These are phyloP conservation scores for Acropternis orthonyx DNA, from an alignment of 2,797 vertebrate genomes.

Conservation along the genomic window DNA sequence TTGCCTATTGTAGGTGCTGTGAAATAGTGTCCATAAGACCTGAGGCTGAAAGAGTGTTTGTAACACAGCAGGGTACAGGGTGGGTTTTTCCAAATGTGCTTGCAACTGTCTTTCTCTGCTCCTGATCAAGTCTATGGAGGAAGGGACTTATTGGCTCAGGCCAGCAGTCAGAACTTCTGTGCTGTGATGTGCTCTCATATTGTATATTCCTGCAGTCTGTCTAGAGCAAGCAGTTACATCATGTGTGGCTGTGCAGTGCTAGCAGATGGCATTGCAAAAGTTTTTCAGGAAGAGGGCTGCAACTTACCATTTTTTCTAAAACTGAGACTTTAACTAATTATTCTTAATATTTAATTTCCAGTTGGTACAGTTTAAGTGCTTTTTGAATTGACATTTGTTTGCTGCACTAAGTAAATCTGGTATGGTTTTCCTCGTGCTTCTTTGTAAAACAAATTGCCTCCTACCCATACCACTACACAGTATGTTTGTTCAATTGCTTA, in stretches of 20 bases:
- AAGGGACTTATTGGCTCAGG: background rate
- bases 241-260: fast-evolving
- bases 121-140: background rate
- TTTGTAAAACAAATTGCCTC: conserved; percentile 48
- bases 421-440: background rate
- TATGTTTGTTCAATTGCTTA: conserved; percentile 27
- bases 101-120: background rate
- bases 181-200: background rate
- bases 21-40: background rate
- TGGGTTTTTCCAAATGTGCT: background rate
- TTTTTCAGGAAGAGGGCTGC: background rate
- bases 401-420: background rate
- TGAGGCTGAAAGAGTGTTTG: background rate
- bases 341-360: background rate
- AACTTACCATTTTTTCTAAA: background rate
- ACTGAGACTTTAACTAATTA: conserved; percentile 3
- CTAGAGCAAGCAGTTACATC: background rate
- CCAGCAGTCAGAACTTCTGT: background rate
- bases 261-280: fast-evolving
- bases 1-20: background rate
- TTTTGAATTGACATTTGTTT: conserved; percentile 41
- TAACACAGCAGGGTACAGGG: fast-evolving
- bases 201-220: background rate
- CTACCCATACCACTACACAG: background rate
- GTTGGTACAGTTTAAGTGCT: background rate